These are phyloP conservation scores for Exephanes ischioxanthus DNA, from an alignment of 2,888 invertebrate species.

Conservation along the genomic window DNA sequence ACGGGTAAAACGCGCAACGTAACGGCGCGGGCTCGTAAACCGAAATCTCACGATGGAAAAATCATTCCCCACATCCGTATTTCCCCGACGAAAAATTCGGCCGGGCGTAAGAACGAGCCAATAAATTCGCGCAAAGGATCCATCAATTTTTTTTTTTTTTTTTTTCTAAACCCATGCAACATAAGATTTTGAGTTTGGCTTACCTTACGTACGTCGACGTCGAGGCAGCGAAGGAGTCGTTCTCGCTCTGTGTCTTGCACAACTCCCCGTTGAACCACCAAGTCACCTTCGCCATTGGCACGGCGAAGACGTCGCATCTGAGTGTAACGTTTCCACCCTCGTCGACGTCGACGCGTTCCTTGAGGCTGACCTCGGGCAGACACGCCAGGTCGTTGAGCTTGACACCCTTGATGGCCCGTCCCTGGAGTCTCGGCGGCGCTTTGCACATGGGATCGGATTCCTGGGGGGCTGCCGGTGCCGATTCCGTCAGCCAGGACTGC, in stretches of 20 bases:
- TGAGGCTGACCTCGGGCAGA: conserved; percentile 91
- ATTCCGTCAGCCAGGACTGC: conserved; percentile 91
- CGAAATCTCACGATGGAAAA: conserved; percentile 37
- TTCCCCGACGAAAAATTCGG: conserved; percentile 13
- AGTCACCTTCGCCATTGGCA: conserved; percentile 92
- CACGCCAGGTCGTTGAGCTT: conserved; percentile 92
- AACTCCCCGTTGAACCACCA: conserved; percentile 93
- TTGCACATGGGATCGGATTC: conserved; percentile 92
- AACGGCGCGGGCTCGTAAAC: conserved; percentile 48
- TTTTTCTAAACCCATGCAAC: too few species aligned
- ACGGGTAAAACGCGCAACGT: conserved; percentile 55
- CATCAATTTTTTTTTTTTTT: neutral
- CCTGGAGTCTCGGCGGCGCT: conserved; percentile 89
- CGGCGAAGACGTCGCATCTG: conserved; percentile 92
- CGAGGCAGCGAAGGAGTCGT: conserved; percentile 75
- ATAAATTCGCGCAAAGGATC: neutral
- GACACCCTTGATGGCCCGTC: conserved; percentile 89
- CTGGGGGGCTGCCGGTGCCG: conserved; percentile 90
- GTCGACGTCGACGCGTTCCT: conserved; percentile 91
- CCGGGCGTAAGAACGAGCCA: neutral
- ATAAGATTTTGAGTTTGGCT: conserved; percentile 13
- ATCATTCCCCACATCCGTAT: neutral
- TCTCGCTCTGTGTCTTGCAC: conserved; percentile 90
- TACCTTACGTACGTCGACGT: conserved; percentile 72
- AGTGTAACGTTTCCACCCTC: conserved; percentile 94